phyloP scores from a whole-genome alignment of 2,888 invertebrate species.

The Chymomyza fuscimana region DNA sequence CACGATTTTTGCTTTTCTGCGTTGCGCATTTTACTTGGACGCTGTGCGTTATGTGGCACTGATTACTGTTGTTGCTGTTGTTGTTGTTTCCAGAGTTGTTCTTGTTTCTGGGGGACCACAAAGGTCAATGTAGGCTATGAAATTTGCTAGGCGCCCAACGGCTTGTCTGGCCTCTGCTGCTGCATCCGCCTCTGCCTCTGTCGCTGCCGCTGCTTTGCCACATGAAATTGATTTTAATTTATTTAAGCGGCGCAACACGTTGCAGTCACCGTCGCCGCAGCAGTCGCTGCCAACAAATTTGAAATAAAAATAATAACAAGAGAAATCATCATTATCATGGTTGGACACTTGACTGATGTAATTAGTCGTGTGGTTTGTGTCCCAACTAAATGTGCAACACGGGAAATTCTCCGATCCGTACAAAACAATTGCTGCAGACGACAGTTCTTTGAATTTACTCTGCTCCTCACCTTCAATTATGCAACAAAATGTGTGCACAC shows the following conservation, averaged over 20 bases:
- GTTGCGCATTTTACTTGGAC: conserved; percentile 63
- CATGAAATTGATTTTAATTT: conserved; percentile 65
- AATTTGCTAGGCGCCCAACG: conserved; percentile 49
- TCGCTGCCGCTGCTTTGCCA: background rate
- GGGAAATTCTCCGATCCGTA: background rate
- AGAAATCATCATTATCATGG: background rate
- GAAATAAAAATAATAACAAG: background rate
- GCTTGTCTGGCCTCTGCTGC: conserved; percentile 8
- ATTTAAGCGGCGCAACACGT: conserved; percentile 48
- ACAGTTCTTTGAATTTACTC: no score
- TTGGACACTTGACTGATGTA: background rate
- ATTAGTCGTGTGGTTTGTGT: background rate
- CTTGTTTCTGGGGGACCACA: conserved; percentile 22
- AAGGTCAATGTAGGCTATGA: conserved; percentile 51
- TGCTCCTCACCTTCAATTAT: no score
- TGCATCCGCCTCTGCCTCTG: no score
- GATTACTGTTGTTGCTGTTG: conserved; percentile 68
- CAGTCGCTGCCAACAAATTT: background rate
- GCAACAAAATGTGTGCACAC: no score
- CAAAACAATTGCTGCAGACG: background rate
- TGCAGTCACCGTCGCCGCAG: background rate
- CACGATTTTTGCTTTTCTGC: conserved; percentile 64
- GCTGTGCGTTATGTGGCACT: conserved; percentile 71
- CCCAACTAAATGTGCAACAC: background rate
- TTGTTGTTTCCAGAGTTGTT: conserved; percentile 19